Percentiles rank a stretch among this genome's conserved stretches.
These are phyloP conservation scores for Mormoops blainvillei DNA, from an alignment of 2,113 vertebrate species.

Conservation along the genomic window DNA sequence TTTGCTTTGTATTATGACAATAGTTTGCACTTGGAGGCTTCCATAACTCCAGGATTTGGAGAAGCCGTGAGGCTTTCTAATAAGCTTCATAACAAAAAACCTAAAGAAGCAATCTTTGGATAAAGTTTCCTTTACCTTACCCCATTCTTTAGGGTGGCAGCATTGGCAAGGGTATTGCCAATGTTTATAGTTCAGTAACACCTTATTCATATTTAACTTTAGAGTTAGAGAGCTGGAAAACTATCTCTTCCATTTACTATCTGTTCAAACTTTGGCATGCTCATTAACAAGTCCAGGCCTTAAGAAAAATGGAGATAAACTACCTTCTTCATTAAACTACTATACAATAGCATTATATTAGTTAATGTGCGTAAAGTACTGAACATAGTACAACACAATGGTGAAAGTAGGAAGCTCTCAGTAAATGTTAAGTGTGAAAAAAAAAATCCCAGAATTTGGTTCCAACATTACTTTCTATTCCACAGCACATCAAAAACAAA, in stretches of 20 bases:
- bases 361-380: neutral
- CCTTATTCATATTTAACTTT: neutral
- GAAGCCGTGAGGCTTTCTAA: neutral
- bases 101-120: neutral
- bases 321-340: neutral
- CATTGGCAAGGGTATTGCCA: neutral
- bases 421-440: neutral
- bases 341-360: neutral
- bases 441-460: neutral
- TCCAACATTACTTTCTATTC: constrained; percentile 69
- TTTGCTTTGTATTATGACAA: neutral
- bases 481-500: constrained; percentile 74
- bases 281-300: neutral
- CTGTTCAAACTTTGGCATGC: neutral
- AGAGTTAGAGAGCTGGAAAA: neutral
- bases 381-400: neutral
- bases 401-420: neutral
- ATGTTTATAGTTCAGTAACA: neutral
- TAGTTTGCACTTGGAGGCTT: neutral
- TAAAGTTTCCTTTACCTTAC: neutral
- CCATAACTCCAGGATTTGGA: neutral
- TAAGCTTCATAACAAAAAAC: neutral
- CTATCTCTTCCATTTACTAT: neutral
- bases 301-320: neutral
- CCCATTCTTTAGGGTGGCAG: neutral